phyloP scores from a whole-genome alignment of 2,113 vertebrate species.

The Balaenoptera acutorostrata region DNA sequence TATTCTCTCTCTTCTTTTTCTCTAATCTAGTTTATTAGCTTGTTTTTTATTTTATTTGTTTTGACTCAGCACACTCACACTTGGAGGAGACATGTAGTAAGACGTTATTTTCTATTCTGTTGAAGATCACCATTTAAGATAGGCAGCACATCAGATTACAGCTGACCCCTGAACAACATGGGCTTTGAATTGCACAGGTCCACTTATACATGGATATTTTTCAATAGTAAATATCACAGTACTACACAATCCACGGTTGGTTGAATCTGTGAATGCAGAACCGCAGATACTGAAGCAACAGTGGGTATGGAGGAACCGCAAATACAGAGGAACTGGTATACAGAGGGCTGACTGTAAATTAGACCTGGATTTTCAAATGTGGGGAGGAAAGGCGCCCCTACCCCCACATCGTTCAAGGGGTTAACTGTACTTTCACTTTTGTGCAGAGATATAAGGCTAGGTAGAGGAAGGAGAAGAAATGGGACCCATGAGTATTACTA shows the following conservation, averaged over 20 bases:
- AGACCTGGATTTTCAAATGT: background rate
- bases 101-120: background rate
- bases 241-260: background rate
- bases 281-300: background rate
- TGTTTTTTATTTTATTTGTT: background rate
- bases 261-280: background rate
- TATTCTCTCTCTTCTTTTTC: background rate
- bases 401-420: background rate
- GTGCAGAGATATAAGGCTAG: background rate
- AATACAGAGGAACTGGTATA: background rate
- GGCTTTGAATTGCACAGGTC: background rate
- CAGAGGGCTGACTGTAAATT: background rate
- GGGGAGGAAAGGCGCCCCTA: background rate
- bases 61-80: background rate
- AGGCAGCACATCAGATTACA: background rate
- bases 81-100: background rate
- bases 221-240: background rate
- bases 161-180: background rate
- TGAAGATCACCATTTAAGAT: background rate
- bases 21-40: background rate
- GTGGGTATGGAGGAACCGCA: background rate
- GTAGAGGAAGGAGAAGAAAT: background rate
- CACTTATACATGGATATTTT: background rate
- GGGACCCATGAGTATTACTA: background rate
- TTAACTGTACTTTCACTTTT: background rate